Evolutionary conservation across 2,888 invertebrate genomes (phyloP), one percentile per base, ranked within the genome.

Genomic region (Sphinx pinastri): DNA sequence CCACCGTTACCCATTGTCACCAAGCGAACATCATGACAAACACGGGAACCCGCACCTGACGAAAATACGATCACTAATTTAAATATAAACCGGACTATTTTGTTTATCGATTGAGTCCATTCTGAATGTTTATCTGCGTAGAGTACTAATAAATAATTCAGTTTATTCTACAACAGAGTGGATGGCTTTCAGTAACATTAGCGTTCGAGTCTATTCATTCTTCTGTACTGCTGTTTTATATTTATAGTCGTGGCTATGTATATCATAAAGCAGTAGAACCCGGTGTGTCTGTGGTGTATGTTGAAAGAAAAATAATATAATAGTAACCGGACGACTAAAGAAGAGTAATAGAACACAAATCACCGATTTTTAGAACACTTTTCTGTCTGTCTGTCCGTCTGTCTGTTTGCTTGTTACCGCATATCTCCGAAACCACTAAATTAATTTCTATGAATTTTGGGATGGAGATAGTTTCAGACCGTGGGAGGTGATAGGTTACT

Each of bases 61-160:
- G 8, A 19, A 63, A 58, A 14, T 58, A 58, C 51, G 13, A 54
- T 14, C 2, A 13, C 47, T 12, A 47, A 63, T 63, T 49, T 49
- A 63, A 47, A 63, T 19, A 63, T 63, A 63, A 47, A 60, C 45
- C 13, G 19, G 16, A 19, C 49, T 58, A 58, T 63, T 63, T 63
- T 63, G 63, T 63, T 47, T 63, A 63, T 63, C 63, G 63, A 63
- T 63, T 60, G 47, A 8, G 63, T 49, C 63, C 49, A 63, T 16
- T 19, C 13, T 16, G 19, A 63, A 63, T 63, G 49, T 63, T 63
- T 49, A 63, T 49, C 19, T 12, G 47, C 49, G 19, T 19, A 31
- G 14, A 14, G 58, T 19, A 16, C 16, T 19, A 19, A 63, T 49
- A 25, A 63, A 49, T 47, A 13, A 49, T 63, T 63, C 63, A 63